A percentile compares a stretch with the other conserved stretches of the same genome.
phyloP scores from a whole-genome alignment of 2,888 invertebrate genomes.

The Tricholauxania praeusta region DNA sequence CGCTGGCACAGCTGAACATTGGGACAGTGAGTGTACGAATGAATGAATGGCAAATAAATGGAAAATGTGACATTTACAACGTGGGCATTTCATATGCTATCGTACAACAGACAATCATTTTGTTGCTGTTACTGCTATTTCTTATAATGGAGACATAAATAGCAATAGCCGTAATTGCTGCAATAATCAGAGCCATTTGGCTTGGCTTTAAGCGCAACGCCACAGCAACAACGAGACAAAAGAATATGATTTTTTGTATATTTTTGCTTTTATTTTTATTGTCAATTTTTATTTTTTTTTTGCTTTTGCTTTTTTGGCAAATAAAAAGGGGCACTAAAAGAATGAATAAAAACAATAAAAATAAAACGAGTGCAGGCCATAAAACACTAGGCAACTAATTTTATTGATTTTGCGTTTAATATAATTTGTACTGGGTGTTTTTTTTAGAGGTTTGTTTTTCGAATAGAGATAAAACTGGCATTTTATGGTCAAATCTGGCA shows the following conservation, averaged over 20 bases:
- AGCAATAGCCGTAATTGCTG: conserved; percentile 47
- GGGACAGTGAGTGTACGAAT: not conserved
- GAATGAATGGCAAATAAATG: conserved; percentile 11
- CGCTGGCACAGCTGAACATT: conserved; percentile 15
- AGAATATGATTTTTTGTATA: not conserved
- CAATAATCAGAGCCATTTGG: conserved; percentile 47
- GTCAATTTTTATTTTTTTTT: no score
- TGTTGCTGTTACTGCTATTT: conserved; percentile 12
- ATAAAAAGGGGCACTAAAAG: no score
- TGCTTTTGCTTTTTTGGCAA: no score
- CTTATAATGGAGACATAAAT: conserved; percentile 45
- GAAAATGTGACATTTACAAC: conserved; percentile 2
- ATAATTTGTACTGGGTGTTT: no score
- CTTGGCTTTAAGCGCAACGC: conserved; percentile 32
- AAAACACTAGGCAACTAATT: no score
- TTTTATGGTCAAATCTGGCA: no score
- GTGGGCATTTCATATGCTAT: conserved; percentile 38
- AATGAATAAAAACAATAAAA: no score
- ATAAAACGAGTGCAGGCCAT: no score
- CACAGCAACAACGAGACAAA: not conserved
- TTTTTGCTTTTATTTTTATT: not conserved
- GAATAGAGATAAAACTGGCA: no score
- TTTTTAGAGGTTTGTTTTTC: no score
- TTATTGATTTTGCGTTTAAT: no score
- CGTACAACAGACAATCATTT: not conserved